Base-by-base conservation (phyloP, 2,113 vertebrate species). In the Solea solea region DNA sequence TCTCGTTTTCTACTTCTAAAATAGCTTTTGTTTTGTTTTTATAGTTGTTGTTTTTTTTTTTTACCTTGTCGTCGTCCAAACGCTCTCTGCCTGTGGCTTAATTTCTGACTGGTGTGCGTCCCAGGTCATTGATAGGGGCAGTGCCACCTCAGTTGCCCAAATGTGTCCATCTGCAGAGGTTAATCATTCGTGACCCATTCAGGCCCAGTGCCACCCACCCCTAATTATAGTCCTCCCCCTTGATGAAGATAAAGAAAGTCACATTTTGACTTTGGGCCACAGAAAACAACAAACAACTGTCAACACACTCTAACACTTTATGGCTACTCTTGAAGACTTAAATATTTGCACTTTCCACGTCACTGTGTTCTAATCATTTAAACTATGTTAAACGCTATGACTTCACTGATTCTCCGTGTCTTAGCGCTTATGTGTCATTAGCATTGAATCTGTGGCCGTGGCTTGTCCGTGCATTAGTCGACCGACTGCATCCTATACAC, bases 131-230 rank as follows among this genome's bases (percentile, higher is more conserved):
- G 64, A 51, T 81, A 55, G 62, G 75, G 80, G 48, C 78, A 72
- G 48, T 48, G 46, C 15, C 56, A 62, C 66, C 69, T 62, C 81
- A 68, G 51, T 55, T 39, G 81, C 84, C 85, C 86, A 85, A 69
- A 87, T 72, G 81, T 74, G 82, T 64, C 91, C 91, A 92, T 90
- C 90, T 92, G 91, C 61, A 85, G 74, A 91, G 90, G 90, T 91
- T 89, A 91, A 91, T 86, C 81, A 80, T 80, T 81, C 74, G 59
- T 89, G 89, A 92, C 90, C 88, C 56, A 13, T 69, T 68, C 78
- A 82, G 82, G 84, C 84, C 69, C 72, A 45, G 73, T 71, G 86
- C 88, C 88, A 91, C 76, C 88, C 88, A 91, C 76, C 45, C 28
- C 85, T 90, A 86, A 91, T 90, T 89, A 91, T 72, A 85, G 67